These are phyloP conservation scores for Crocodylus rhombifer DNA, from an alignment of 2,797 vertebrate species.

Conservation along the genomic window DNA sequence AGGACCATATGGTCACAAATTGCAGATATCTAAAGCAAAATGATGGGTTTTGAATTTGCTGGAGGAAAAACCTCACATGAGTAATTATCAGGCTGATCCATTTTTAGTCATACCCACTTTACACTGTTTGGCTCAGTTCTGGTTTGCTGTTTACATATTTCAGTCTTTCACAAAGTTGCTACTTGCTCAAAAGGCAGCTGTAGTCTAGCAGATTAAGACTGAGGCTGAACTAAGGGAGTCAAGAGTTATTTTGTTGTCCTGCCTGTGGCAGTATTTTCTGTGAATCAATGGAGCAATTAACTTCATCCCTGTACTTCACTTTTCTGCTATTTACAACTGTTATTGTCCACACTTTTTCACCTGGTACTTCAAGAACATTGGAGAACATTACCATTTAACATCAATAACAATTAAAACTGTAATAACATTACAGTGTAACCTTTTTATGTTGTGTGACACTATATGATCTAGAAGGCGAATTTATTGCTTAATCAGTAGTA, in stretches of 20 bases:
- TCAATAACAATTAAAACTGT: too few species aligned
- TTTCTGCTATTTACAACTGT: not conserved
- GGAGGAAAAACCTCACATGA: not conserved
- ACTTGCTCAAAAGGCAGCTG: not conserved
- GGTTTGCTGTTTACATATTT: not conserved
- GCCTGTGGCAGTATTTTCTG: not conserved
- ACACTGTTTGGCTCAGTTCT: not conserved
- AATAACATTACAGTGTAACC: too few species aligned
- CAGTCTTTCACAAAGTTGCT: not conserved
- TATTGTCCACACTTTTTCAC: accelerated
- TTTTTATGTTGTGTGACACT: not conserved
- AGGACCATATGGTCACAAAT: accelerated
- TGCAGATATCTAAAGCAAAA: not conserved
- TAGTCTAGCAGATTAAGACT: not conserved
- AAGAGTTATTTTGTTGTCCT: not conserved
- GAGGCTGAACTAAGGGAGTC: not conserved
- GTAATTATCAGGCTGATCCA: accelerated
- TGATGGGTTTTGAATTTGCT: not conserved
- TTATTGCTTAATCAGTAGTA: not conserved
- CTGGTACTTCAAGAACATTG: not conserved
- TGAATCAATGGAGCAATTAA: not conserved
- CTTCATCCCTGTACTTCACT: not conserved
- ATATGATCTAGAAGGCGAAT: not conserved
- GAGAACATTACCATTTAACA: not conserved
- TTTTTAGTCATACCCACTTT: not conserved